Conservation (phyloP, 2,888 invertebrate species). For the Hemithea aestivaria region DNA sequence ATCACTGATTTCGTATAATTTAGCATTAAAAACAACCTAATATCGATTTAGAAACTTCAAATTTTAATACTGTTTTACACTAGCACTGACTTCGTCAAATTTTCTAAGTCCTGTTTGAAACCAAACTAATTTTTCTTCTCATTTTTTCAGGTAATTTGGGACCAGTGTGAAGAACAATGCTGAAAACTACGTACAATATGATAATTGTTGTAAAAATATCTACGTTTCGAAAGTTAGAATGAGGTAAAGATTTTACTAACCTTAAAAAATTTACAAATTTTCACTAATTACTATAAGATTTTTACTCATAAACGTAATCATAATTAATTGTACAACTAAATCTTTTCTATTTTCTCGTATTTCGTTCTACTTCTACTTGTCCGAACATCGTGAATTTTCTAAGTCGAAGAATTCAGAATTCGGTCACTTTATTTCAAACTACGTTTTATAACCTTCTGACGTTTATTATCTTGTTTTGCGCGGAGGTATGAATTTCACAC, state of each 20-base stretch:
- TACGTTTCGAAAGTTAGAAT: not conserved
- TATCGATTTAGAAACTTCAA: no score
- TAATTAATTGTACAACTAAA: no score
- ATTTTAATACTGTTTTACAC: no score
- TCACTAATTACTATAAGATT: conserved; percentile 4
- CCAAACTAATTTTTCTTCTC: conserved; percentile 1
- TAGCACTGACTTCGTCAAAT: not conserved
- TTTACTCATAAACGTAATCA: no score
- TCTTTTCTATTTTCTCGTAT: no score
- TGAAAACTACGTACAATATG: no score
- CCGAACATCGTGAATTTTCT: no score
- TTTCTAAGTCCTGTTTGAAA: conserved; percentile 4
- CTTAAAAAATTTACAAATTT: conserved; percentile 4
- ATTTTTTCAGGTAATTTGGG: conserved; percentile 14
- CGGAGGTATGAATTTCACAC: conserved; percentile 20
- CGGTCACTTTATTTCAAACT: conserved; percentile 2
- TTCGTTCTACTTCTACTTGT: no score
- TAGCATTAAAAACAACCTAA: no score
- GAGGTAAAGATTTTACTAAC: conserved; percentile 10
- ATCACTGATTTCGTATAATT: no score
- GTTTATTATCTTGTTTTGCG: conserved; percentile 5
- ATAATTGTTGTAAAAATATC: not conserved
- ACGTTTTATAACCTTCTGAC: conserved; percentile 1
- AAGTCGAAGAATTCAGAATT: no score
- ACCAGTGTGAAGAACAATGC: not conserved